A percentile compares a stretch with the other conserved stretches of the same genome.
These are phyloP conservation scores for Styela plicata DNA, from an alignment of 23 tunicate genomes.

Conservation along the genomic window DNA sequence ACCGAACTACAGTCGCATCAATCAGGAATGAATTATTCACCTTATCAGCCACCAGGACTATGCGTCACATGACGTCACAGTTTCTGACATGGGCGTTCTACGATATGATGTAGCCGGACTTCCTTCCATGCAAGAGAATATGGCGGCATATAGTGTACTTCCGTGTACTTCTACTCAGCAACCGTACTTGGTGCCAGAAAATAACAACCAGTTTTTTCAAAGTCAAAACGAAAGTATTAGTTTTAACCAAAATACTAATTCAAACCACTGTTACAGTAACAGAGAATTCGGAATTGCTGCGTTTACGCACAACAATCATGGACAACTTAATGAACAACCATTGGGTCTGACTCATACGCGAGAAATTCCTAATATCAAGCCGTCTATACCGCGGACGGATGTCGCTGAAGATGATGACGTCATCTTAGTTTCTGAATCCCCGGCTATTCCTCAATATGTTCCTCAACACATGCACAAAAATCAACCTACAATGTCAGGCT, in stretches of 20 bases:
- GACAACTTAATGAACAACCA: too few species aligned
- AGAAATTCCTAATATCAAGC: too few species aligned
- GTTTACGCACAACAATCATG: too few species aligned
- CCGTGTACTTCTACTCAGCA: background rate
- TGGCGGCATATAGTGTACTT: background rate
- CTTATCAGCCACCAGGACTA: background rate
- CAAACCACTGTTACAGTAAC: too few species aligned
- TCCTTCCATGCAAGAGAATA: background rate
- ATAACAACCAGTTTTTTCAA: background rate
- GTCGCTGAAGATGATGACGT: conserved; percentile 22
- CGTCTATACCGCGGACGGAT: too few species aligned
- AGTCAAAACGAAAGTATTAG: too few species aligned
- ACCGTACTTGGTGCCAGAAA: background rate
- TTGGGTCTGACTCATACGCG: too few species aligned
- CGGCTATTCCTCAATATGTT: background rate
- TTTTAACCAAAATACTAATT: too few species aligned
- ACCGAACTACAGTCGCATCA: background rate
- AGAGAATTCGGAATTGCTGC: too few species aligned
- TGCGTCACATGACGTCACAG: background rate
- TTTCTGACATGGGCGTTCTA: background rate
- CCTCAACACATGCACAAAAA: background rate
- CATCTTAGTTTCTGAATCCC: conserved; percentile 7
- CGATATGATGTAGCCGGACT: background rate
- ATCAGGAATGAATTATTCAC: background rate
- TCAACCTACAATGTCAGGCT: background rate